A percentile compares a stretch with the other conserved stretches of the same genome.
Evolutionary conservation across 2,888 invertebrate species (phyloP).

Genomic region (Empis stercorea): DNA sequence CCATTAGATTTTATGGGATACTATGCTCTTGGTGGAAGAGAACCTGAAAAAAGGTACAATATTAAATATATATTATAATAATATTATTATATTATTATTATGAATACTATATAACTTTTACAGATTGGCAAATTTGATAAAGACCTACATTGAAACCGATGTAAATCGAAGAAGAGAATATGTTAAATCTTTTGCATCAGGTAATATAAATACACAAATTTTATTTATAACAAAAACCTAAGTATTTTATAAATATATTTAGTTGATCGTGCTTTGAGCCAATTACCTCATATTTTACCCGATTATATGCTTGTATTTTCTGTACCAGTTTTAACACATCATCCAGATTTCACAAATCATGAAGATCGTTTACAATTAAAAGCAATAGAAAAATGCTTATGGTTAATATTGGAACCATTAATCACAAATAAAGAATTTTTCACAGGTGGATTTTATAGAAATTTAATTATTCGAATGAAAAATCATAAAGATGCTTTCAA

Average conservation of each 20-base stretch:
- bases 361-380: slow-evolving; percentile 65
- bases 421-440: slow-evolving; percentile 89
- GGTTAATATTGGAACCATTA: slow-evolving; percentile 89
- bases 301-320: slow-evolving; percentile 96
- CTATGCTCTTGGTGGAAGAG: slow-evolving; percentile 81
- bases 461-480: slow-evolving; percentile 87
- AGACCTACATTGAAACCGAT: slow-evolving; percentile 77
- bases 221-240: background rate
- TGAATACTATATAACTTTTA: slow-evolving; percentile 1
- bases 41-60: slow-evolving; percentile 62
- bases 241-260: slow-evolving; percentile 15
- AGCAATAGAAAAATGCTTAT: slow-evolving; percentile 72
- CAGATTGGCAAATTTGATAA: slow-evolving; percentile 39
- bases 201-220: slow-evolving; percentile 9
- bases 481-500: slow-evolving; percentile 80
- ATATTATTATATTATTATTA: too few relatives aligned
- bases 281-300: slow-evolving; percentile 79
- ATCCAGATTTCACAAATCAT: slow-evolving; percentile 66
- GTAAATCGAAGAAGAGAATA: slow-evolving; percentile 85
- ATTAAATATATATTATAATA: too few relatives aligned
- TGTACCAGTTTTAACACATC: slow-evolving; percentile 91
- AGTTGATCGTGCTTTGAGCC: slow-evolving; percentile 57
- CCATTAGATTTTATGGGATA: slow-evolving; percentile 96
- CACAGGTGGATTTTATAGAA: slow-evolving; percentile 90
- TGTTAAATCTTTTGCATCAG: slow-evolving; percentile 62